A percentile compares a stretch with the other conserved stretches of the same genome.
Evolutionary conservation across 2,113 vertebrate species (phyloP).

Genomic region (Ploceus nigricollis): DNA sequence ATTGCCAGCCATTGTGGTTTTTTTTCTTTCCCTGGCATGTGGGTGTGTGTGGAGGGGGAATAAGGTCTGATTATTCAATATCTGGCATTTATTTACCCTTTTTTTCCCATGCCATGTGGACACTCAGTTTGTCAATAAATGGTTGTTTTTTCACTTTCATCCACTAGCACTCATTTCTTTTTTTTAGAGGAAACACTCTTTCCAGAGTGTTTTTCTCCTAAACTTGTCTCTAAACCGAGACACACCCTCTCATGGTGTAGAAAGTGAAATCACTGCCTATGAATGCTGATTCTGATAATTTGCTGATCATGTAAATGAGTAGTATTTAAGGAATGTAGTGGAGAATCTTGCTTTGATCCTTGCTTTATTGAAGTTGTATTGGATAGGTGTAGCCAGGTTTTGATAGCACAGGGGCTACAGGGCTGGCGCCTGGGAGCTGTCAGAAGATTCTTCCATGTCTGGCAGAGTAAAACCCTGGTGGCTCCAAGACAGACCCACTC

Average conservation of each 20-base stretch:
- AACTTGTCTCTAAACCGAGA: not conserved
- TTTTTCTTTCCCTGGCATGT: not conserved
- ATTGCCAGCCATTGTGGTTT: fast-evolving
- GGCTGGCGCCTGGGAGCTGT: no score
- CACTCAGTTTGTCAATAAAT: fast-evolving
- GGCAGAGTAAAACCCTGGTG: no score
- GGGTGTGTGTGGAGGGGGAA: fast-evolving
- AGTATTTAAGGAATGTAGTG: not conserved
- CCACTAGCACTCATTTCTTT: fast-evolving
- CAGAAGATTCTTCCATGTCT: not conserved
- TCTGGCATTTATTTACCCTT: not conserved
- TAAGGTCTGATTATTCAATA: not conserved
- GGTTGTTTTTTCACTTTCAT: not conserved
- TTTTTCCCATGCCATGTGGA: fast-evolving
- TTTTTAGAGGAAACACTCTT: not conserved
- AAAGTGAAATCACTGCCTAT: not conserved
- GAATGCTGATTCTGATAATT: not conserved
- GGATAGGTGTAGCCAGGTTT: not conserved
- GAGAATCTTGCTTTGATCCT: not conserved
- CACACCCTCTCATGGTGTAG: not conserved
- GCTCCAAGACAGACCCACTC: no score
- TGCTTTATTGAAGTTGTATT: not conserved
- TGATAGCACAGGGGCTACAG: not conserved
- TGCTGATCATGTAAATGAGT: not conserved
- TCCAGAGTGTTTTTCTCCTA: not conserved